These are phyloP conservation scores for Stichopus chloronotus DNA, from an alignment of 35 echinoderm and acorn worm genomes.

Conservation along the genomic window DNA sequence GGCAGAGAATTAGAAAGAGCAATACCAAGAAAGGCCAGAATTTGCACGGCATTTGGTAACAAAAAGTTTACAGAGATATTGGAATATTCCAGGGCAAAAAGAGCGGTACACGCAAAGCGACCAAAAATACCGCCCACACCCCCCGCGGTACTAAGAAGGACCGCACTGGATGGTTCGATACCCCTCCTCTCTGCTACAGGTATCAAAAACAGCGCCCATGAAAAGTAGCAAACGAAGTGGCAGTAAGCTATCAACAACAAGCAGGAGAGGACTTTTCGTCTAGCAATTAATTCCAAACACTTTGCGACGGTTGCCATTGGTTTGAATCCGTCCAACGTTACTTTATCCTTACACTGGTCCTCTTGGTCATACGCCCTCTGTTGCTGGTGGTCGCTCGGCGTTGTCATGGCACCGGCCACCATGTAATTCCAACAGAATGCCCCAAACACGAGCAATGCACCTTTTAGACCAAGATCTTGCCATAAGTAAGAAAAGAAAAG, in stretches of 20 bases:
- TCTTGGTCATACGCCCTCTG: not conserved
- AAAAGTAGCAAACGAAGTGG: constrained; percentile 23
- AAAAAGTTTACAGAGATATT: not conserved
- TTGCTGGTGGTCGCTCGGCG: not conserved
- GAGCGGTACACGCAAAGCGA: not conserved
- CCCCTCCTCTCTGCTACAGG: not conserved
- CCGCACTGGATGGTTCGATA: not conserved
- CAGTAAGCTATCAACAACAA: not conserved
- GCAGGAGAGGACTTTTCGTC: not conserved
- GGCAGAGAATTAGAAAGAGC: not conserved
- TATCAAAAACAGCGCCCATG: constrained; percentile 6
- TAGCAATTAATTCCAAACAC: not conserved
- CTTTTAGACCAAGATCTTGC: not conserved
- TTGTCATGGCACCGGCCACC: not conserved
- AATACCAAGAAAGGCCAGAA: not conserved
- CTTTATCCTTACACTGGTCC: not conserved
- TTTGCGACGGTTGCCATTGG: not conserved
- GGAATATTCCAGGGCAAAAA: not conserved
- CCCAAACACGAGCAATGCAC: not conserved
- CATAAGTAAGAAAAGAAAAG: not conserved
- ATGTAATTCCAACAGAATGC: constrained; percentile 5
- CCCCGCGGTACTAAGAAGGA: not conserved
- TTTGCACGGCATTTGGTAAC: not conserved
- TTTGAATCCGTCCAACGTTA: not conserved
- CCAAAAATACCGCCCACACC: not conserved